Percentiles rank a stretch among this genome's conserved stretches.
Evolutionary conservation across 1,140 invertebrate genomes (phyloP).

Genomic region (Aplysia californica): DNA sequence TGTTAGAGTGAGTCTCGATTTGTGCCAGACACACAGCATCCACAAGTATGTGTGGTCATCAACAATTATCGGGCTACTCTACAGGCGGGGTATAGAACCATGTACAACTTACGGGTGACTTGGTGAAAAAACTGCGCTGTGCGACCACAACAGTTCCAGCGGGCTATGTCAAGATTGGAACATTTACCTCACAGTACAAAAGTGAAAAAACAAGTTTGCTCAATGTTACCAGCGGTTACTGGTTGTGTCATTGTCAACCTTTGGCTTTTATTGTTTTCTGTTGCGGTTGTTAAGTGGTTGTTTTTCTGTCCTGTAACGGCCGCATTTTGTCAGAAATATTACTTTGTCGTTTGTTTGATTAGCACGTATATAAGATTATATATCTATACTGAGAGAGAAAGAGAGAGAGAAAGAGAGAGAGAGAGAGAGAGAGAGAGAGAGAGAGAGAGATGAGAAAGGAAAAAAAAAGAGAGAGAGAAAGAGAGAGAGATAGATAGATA

Average conservation of each 20-base stretch:
- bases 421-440: slow-evolving; percentile 21
- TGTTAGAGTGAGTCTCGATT: no score
- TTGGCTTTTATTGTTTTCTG: not conserved
- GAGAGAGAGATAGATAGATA: no score
- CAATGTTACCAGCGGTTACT: not conserved
- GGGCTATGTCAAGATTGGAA: not conserved
- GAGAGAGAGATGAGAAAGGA: not conserved
- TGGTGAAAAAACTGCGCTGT: no score
- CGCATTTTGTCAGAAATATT: not conserved
- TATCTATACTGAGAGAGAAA: not conserved
- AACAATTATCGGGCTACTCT: no score
- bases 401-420: slow-evolving; percentile 4
- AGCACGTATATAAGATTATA: not conserved
- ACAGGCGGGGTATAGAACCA: no score
- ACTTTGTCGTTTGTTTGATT: not conserved
- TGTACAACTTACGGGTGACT: no score
- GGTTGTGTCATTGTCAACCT: no score
- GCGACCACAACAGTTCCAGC: no score
- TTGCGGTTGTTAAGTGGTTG: not conserved
- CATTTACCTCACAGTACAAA: not conserved
- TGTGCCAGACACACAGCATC: no score
- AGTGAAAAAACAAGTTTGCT: not conserved
- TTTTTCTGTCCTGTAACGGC: not conserved
- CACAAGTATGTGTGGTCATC: no score
- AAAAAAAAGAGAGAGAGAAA: not conserved